Evolutionary conservation across 2,888 invertebrate genomes (phyloP), one percentile per base, ranked within the genome.

Genomic region (Boloria selene): DNA sequence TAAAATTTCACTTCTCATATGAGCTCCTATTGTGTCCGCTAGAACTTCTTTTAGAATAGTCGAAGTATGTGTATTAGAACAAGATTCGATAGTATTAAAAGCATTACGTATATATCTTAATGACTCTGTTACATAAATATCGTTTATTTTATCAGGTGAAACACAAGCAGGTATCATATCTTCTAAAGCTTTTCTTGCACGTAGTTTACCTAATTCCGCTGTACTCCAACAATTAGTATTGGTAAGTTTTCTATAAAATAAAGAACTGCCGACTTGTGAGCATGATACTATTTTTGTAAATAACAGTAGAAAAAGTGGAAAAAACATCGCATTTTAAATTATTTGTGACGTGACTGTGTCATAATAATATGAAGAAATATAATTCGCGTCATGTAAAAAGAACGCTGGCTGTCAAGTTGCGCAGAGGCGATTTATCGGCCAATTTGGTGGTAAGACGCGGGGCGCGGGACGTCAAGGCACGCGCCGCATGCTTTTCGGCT

Each of bases 11-110:
- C 77, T 79, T 67, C 82, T 81, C 60, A 92, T 73, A 69, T 89
- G 86, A n/a, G 85, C 87, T 53, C 91, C 91, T 38, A 91, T 80
- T 1, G 88, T 81, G 64, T 92, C 91, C 0, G 81, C 81, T 31
- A 91, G 70, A 14, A 85, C 85, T 69, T 86, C 82, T 75, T 81
- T 84, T 1, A 90, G 75, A 61, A 88, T 74, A 1, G 18, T 18
- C 13, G 72, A 73, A 22, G 77, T 79, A 45, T 74, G 74, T 6
- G 65, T 64, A 62, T 88, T 79, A 22, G 69, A 61, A 18, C 75
- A 71, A 47, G 72, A 75, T 22, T 81, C 75, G 13, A 80, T 77
- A 44, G 69, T 67, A 56, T 70, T 68, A 42, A 91, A 70, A 4
- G 88, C 82, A 56, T 69, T 77, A 16, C 79, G 79, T 61, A 83